These are phyloP conservation scores for Zonitis immaculata DNA, from an alignment of 2,888 invertebrate genomes.

Conservation along the genomic window DNA sequence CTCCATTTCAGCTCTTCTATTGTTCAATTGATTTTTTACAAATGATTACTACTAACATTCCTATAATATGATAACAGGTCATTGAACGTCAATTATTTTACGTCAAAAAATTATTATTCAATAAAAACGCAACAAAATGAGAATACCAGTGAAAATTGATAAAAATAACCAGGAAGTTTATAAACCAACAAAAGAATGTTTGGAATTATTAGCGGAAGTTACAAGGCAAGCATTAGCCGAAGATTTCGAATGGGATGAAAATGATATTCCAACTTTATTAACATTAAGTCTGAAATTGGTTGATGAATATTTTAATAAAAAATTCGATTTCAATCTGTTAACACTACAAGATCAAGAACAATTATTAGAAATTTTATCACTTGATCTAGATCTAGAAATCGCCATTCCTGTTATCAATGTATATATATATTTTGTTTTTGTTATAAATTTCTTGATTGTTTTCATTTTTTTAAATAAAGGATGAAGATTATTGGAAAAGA, in stretches of 20 bases:
- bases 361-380: slow-evolving; percentile 58
- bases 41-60: too few relatives aligned
- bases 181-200: slow-evolving; percentile 41
- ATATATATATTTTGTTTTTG: too few relatives aligned
- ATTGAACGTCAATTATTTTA: background rate
- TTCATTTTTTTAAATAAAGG: too few relatives aligned
- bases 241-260: slow-evolving; percentile 53
- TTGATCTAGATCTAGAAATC: slow-evolving; percentile 55
- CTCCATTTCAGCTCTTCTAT: too few relatives aligned
- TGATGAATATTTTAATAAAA: slow-evolving; percentile 50
- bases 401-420: slow-evolving; percentile 55
- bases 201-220: slow-evolving; percentile 43
- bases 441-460: too few relatives aligned
- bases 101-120: background rate
- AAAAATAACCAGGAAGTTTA: slow-evolving; percentile 50
- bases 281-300: slow-evolving; percentile 52
- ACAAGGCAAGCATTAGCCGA: slow-evolving; percentile 51
- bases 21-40: background rate
- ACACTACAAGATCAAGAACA: slow-evolving; percentile 56
- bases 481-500: slow-evolving; percentile 64
- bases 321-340: slow-evolving; percentile 54
- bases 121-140: slow-evolving; percentile 20
- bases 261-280: slow-evolving; percentile 50
- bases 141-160: slow-evolving; percentile 34
- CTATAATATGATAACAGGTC: background rate